These are phyloP conservation scores for Verasper variegatus DNA, from an alignment of 2,113 vertebrate genomes.

Conservation along the genomic window DNA sequence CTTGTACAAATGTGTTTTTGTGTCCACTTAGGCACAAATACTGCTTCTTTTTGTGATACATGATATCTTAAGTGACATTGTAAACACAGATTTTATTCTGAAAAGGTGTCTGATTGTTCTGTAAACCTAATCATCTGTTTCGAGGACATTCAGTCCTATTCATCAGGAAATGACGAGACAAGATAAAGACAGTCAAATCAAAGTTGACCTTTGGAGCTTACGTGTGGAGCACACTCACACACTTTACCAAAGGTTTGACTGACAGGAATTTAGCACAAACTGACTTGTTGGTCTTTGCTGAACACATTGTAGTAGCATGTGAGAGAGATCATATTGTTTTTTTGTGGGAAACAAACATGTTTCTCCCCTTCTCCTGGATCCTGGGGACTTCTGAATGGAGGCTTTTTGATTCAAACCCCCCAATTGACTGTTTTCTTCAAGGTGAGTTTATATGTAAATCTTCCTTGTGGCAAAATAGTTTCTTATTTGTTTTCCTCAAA, in stretches of 20 bases:
- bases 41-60: too few relatives aligned
- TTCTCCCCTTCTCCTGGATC: slow-evolving; percentile 79
- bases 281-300: neutral
- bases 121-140: slow-evolving; percentile 17
- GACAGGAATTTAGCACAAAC: slow-evolving; percentile 7
- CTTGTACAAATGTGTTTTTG: slow-evolving; percentile 1
- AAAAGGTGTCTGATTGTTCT: slow-evolving; percentile 17
- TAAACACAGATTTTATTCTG: neutral
- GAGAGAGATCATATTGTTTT: neutral
- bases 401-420: slow-evolving; percentile 69
- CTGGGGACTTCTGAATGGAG: slow-evolving; percentile 66
- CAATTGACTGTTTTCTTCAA: slow-evolving; percentile 82
- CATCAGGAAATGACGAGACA: slow-evolving; percentile 40
- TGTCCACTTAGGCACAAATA: neutral
- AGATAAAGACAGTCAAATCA: slow-evolving; percentile 23
- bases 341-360: slow-evolving; percentile 44
- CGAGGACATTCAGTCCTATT: slow-evolving; percentile 36
- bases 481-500: neutral
- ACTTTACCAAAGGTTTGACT: slow-evolving; percentile 15
- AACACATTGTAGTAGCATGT: slow-evolving; percentile 7
- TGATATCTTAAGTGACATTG: too few relatives aligned
- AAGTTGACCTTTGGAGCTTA: slow-evolving; percentile 61
- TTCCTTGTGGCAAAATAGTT: too few relatives aligned
- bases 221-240: neutral
- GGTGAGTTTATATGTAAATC: slow-evolving; percentile 75